Conservation (phyloP, 2,888 invertebrate species). For the Nebria brevicollis region DNA sequence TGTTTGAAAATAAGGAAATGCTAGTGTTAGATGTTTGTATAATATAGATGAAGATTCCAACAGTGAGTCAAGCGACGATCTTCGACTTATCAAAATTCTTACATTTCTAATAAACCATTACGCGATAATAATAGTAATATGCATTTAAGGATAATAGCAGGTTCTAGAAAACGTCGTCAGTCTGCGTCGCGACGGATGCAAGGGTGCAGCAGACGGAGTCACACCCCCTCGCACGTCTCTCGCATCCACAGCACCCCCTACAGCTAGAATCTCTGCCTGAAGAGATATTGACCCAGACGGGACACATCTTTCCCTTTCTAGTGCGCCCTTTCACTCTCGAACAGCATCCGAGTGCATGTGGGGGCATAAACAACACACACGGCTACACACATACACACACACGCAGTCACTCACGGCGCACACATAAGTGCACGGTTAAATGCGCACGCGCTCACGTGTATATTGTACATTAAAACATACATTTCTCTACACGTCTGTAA, state of each 20-base stretch:
- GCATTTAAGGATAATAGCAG: not conserved
- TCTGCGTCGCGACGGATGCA: not conserved
- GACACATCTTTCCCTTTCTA: constrained; percentile 35
- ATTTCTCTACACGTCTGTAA: not conserved
- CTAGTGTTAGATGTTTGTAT: not conserved
- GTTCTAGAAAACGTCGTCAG: not conserved
- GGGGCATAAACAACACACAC: not conserved
- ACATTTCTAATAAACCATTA: not conserved
- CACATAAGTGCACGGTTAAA: not conserved
- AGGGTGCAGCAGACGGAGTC: constrained; percentile 1
- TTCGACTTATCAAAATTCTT: not conserved
- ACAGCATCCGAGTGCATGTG: constrained; percentile 7
- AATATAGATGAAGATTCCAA: not conserved
- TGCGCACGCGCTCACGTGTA: constrained; percentile 1
- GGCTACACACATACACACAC: not conserved
- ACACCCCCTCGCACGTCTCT: not conserved
- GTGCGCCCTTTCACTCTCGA: constrained; percentile 26
- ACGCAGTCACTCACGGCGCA: not conserved
- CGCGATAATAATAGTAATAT: not conserved
- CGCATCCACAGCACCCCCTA: constrained; percentile 6
- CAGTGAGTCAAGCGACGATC: constrained; percentile 4
- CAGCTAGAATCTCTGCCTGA: constrained; percentile 14
- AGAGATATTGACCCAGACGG: constrained; percentile 42
- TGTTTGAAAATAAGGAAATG: too few relatives aligned
- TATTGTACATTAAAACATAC: not conserved